phyloP scores from a whole-genome alignment of 2,797 vertebrate genomes.

The Cynodonichthys magdalenae region DNA sequence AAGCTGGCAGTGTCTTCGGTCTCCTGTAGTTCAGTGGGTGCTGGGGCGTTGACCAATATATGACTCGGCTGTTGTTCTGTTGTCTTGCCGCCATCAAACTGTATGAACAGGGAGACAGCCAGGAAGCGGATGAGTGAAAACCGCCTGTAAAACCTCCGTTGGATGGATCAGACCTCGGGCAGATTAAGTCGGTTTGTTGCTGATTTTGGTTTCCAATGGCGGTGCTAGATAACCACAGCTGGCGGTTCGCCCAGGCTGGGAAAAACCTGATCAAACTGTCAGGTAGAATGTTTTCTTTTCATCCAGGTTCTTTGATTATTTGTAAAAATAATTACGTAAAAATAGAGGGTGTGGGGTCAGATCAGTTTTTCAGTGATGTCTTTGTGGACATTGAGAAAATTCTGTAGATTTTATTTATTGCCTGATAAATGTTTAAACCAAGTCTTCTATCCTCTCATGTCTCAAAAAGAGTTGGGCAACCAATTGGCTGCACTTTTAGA shows the following conservation, averaged over 20 bases:
- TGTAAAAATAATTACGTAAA: background rate
- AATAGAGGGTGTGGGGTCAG: background rate
- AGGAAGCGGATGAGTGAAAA: constrained; percentile 3
- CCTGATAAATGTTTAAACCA: background rate
- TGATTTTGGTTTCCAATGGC: constrained; percentile 64
- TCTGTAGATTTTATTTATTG: background rate
- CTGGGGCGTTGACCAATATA: constrained; percentile 62
- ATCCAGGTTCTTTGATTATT: constrained; percentile 4
- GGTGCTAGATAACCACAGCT: constrained; percentile 79
- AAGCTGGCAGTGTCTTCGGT: constrained; percentile 63
- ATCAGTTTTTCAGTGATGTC: too few species aligned
- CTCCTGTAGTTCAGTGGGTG: constrained; percentile 62
- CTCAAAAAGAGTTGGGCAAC: background rate
- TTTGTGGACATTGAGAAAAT: too few species aligned
- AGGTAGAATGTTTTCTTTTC: constrained; percentile 67
- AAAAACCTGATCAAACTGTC: constrained; percentile 79
- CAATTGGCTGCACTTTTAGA: background rate
- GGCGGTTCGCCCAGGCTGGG: constrained; percentile 81
- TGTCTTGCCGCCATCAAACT: constrained; percentile 30
- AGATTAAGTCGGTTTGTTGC: constrained; percentile 14
- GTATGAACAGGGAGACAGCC: constrained; percentile 29
- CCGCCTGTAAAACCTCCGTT: background rate
- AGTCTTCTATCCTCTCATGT: background rate
- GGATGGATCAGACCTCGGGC: constrained; percentile 11
- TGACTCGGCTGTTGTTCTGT: constrained; percentile 46